phyloP scores from a whole-genome alignment of 2,113 vertebrate species.

The Phocoena sinus region DNA sequence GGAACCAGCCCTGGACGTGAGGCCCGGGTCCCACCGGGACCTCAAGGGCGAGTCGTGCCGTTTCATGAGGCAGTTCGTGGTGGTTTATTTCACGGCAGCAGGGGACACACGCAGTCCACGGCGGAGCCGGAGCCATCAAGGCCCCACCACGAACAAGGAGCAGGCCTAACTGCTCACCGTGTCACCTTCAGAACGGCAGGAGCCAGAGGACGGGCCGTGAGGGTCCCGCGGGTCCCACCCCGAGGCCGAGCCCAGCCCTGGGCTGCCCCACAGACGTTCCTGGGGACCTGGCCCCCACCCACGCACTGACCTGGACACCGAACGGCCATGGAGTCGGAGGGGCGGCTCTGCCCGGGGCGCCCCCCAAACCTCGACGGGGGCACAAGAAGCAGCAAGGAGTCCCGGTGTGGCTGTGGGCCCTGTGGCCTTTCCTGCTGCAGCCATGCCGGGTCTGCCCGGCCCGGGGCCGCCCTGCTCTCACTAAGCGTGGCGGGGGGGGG shows the following conservation, averaged over 20 bases:
- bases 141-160: too few species aligned
- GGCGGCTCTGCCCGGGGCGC: not conserved
- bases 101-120: not conserved
- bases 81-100: too few species aligned
- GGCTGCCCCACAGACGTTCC: too few species aligned
- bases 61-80: not conserved
- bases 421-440: not conserved
- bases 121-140: rapidly evolving
- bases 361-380: rapidly evolving
- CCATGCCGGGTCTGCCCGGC: not conserved
- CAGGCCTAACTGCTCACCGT: not conserved
- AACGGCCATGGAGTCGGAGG: not conserved
- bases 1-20: not conserved
- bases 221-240: not conserved
- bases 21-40: not conserved
- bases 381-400: not conserved
- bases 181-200: not conserved
- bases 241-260: not conserved
- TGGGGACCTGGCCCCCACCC: not conserved
- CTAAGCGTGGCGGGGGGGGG: not conserved
- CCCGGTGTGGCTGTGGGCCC: too few species aligned
- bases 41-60: not conserved
- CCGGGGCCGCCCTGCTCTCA: not conserved
- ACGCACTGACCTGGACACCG: rapidly evolving
- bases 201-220: not conserved